Percentiles rank a stretch among this genome's conserved stretches.
Conservation (phyloP, 1,140 invertebrate species). For the Drosophila hydei region DNA sequence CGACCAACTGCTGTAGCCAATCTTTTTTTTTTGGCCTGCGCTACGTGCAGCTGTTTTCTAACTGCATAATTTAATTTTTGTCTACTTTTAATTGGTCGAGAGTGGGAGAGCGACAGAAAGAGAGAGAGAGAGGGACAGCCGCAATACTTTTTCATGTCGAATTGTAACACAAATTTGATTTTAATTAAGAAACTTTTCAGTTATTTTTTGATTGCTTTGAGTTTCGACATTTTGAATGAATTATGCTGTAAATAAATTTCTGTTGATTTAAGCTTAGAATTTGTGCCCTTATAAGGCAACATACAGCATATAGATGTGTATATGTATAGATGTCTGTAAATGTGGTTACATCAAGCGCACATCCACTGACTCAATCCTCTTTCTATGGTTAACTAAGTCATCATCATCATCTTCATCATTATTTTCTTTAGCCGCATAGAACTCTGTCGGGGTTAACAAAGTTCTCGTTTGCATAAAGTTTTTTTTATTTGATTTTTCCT, state of each 20-base stretch:
- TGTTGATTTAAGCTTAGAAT: neutral
- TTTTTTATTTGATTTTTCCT: too few relatives aligned
- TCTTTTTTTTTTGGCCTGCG: slow-evolving; percentile 18
- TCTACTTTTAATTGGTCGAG: slow-evolving; percentile 78
- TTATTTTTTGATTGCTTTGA: slow-evolving; percentile 22
- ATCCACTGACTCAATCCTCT: too few relatives aligned
- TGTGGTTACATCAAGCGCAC: too few relatives aligned
- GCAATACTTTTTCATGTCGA: slow-evolving; percentile 18
- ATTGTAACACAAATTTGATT: slow-evolving; percentile 47
- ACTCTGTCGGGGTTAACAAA: too few relatives aligned
- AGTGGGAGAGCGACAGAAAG: neutral
- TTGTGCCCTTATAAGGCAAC: neutral
- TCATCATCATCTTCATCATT: too few relatives aligned
- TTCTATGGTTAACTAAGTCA: too few relatives aligned
- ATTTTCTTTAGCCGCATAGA: too few relatives aligned
- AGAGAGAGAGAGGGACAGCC: neutral
- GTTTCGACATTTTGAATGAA: slow-evolving; percentile 20
- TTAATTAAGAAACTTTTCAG: slow-evolving; percentile 39
- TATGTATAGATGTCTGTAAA: too few relatives aligned
- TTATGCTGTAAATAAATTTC: slow-evolving; percentile 6
- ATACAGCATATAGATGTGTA: neutral
- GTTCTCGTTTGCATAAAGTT: too few relatives aligned
- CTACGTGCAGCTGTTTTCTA: slow-evolving; percentile 51
- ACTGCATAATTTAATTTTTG: slow-evolving; percentile 83
- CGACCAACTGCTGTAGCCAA: slow-evolving; percentile 20